Base-by-base conservation (phyloP, 2,113 vertebrate species). In the Saguinus imperator region DNA sequence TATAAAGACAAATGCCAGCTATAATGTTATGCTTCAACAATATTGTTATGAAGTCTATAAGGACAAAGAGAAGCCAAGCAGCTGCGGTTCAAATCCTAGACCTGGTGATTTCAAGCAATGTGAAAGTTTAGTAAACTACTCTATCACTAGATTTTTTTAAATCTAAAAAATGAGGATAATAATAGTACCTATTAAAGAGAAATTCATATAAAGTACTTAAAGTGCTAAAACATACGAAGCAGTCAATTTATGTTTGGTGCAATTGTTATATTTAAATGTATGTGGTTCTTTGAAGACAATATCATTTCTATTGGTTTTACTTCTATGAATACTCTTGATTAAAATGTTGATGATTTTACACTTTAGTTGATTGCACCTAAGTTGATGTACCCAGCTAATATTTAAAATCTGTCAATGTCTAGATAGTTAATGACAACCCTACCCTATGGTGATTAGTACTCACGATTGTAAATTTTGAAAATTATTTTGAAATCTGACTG, bases 401-500 rank as follows among this genome's bases (percentile, higher is more conserved):
- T 5, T 37, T 20, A 91, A 11, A 85, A 40, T 43, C 12, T 58
- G 29, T 50, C 25, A 29, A 23, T 61, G 35, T 57, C 2, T 43
- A 50, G 70, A 9, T 50, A 58, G 61, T 72, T 80, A 77, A 66
- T 68, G 52, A 82, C 3, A 68, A 18, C 57, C 32, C 4, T 25
- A 58, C 37, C 52, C 11, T 89, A 27, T 48, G 9, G 5, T 66
- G 27, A 52, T 84, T 89, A 43, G 13, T 20, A 18, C 4, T 72
- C n/a, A 40, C 76, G 64, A 64, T 14, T 35, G 0, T 81, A 29
- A 66, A 80, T 58, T 86, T 70, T 66, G 29, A 94, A 85, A 80
- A 89, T 83, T 45, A 25, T 64, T 94, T 64, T 93, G 52, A 97
- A 94, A 89, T 81, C 13, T 90, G 66, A 16, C 17, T 35, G 45